Base-by-base conservation (phyloP, 2,113 vertebrate species). In the Lophochroa leadbeateri region DNA sequence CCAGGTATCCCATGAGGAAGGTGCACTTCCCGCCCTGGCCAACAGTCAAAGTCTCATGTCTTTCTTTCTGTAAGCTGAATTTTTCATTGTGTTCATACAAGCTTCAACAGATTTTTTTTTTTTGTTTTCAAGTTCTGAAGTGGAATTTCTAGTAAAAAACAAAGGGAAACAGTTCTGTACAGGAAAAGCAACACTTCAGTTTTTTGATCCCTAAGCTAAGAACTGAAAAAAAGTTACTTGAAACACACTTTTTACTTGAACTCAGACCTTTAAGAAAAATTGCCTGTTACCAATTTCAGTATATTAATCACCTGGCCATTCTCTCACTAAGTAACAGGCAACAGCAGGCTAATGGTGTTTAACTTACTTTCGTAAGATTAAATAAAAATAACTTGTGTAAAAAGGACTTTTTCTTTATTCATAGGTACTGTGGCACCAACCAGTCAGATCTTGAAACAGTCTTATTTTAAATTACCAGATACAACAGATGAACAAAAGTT, bases 21-120 rank as follows among this genome's bases (percentile, higher is more conserved):
- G 5, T 61, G 12, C 10, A 10, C 21, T 55, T 18, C 21, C 21
- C 21, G 52, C 11, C 7, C 37, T 50, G 13, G 6, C 4, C 17
- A 44, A 31, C 7, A 21, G 2, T 33, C 0, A 0, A 3, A 15
- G 9, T 35, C 2, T 33, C 37, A 37, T 44, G n/a, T 5, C 8
- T 44, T 78, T 33, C 15, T 35, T 18, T n/a, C 3, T 17, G 24
- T 79, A 86, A 65, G 7, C 5, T 65, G 9, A 50, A 24, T 16
- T 65, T 47, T 83, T 47, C 43, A n/a, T 39, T 58, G 27, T 28
- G 27, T 33, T 71, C 6, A 28, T 31, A 17, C 4, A 57, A 67
- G 2, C 27, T 65, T 55, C 53, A 75, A 4, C 2, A 44, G 16
- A 19, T 13, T 35, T 61, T 18, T 31, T 58, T 61, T 52, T 19